Percentiles rank a stretch among this genome's conserved stretches.
phyloP scores from a whole-genome alignment of 2,113 vertebrate genomes.

The Forbesichthys papilliferus region DNA sequence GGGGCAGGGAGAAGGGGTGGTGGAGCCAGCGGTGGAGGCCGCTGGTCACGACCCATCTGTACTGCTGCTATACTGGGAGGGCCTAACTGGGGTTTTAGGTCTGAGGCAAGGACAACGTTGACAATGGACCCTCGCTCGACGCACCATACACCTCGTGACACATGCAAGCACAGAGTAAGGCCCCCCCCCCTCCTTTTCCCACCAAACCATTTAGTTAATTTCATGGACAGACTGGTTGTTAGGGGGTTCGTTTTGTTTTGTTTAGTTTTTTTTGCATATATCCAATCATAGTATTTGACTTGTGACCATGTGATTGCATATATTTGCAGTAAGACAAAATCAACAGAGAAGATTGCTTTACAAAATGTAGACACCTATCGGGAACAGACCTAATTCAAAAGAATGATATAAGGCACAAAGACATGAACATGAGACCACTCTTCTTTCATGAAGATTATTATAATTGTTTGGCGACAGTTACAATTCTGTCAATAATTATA shows the following conservation, averaged over 20 bases:
- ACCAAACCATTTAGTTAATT: conserved; percentile 8
- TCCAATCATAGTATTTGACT: no score
- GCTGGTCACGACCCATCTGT: conserved; percentile 28
- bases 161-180: conserved; percentile 51
- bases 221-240: conserved; percentile 20
- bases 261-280: conserved; percentile 6
- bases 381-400: conserved; percentile 10
- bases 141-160: conserved; percentile 49
- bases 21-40: background rate
- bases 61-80: conserved; percentile 35
- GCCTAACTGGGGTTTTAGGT: background rate
- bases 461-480: conserved; percentile 19
- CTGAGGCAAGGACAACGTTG: conserved; percentile 31
- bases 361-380: conserved; percentile 19
- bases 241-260: conserved; percentile 34
- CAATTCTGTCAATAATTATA: conserved; percentile 10
- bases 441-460: conserved; percentile 54
- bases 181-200: conserved; percentile 3
- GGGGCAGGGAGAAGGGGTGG: background rate
- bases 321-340: conserved; percentile 1
- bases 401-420: conserved; percentile 2
- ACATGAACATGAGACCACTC: conserved; percentile 25
- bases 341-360: background rate
- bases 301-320: conserved; percentile 9
- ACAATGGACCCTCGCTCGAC: conserved; percentile 40